Evolutionary conservation across 2,113 vertebrate species (phyloP).

Genomic region (Ellobius talpinus): DNA sequence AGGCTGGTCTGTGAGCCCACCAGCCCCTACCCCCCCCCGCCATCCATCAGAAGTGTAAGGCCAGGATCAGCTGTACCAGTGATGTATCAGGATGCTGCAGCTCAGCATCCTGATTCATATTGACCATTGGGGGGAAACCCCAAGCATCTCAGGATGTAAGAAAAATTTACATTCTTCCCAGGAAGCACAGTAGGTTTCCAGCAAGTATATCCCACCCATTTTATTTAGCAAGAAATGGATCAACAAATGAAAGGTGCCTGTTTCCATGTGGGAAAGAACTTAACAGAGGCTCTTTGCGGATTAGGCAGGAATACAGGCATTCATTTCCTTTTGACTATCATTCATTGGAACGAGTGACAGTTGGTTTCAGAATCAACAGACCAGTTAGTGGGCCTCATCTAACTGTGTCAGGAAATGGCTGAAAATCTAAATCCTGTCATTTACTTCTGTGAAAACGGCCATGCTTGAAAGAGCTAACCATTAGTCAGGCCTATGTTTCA

Average conservation of each 20-base stretch:
- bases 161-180: background rate
- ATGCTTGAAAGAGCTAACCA: background rate
- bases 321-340: background rate
- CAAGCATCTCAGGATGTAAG: background rate
- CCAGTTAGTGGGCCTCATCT: background rate
- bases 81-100: background rate
- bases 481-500: background rate
- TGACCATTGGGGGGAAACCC: background rate
- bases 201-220: background rate
- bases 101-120: background rate
- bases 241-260: background rate
- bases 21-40: background rate
- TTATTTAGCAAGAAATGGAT: slow-evolving; percentile 37
- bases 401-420: background rate
- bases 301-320: background rate
- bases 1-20: background rate
- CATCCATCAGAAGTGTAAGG: background rate
- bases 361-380: background rate
- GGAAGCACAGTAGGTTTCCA: background rate
- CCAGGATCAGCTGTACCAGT: background rate
- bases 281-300: background rate
- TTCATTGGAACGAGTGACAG: background rate
- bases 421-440: slow-evolving; percentile 48
- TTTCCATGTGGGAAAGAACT: slow-evolving; percentile 40
- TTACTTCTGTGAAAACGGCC: slow-evolving; percentile 27